Evolutionary conservation across 2,797 vertebrate genomes (phyloP).

Genomic region (Onychomys torridus): DNA sequence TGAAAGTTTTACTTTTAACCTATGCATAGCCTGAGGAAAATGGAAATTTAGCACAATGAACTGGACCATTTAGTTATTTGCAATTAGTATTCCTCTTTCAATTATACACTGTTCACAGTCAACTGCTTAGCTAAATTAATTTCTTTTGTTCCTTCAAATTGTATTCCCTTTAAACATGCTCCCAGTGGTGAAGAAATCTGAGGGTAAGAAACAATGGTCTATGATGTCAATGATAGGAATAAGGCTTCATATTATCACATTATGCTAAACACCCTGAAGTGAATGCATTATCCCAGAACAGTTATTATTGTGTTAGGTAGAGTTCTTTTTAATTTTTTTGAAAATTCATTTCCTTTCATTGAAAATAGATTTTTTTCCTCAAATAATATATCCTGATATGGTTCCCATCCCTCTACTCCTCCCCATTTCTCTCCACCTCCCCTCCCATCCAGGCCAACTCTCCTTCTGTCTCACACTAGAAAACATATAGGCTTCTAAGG

Average conservation of each 20-base stretch:
- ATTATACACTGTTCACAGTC: constrained; percentile 64
- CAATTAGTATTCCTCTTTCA: constrained; percentile 65
- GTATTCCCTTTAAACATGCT: constrained; percentile 52
- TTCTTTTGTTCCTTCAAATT: constrained; percentile 65
- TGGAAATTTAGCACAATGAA: constrained; percentile 27
- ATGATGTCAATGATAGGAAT: not conserved
- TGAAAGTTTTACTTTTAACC: constrained; percentile 48
- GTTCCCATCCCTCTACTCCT: not conserved
- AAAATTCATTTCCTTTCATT: not conserved
- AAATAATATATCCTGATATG: not conserved
- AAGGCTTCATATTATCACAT: constrained; percentile 31
- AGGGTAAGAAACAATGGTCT: constrained; percentile 52
- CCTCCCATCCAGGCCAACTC: not conserved
- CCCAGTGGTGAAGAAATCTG: constrained; percentile 29
- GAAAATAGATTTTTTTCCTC: not conserved
- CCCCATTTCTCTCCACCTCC: not conserved
- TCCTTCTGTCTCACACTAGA: not conserved
- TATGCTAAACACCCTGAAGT: constrained; percentile 36
- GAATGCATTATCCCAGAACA: not conserved
- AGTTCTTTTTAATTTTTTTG: not conserved
- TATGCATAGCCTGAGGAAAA: not conserved
- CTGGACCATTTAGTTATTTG: constrained; percentile 44
- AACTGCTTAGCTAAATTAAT: constrained; percentile 70
- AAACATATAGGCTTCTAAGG: not conserved
- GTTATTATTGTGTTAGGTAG: not conserved